phyloP scores from a whole-genome alignment of 2,113 vertebrate species.

The human region GRCh38 chr17:39798001-39798500 shows the following conservation, averaged over 20 bases:
- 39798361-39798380: not conserved
- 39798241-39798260: not conserved
- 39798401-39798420: not conserved
- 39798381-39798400: not conserved
- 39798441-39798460: not conserved
- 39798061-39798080: not conserved
- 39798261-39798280: not conserved
- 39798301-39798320: not conserved
- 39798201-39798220: not conserved
- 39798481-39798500: not conserved
- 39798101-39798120: not conserved
- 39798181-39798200: not conserved
- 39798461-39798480: not conserved
- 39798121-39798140: not conserved
- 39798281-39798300: not conserved
- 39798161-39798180: not conserved
- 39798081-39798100: not conserved
- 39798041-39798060: not conserved
- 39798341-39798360: conserved; percentile 26
- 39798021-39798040: not conserved
- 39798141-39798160: not conserved
- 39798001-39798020: not conserved
- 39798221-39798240: not conserved
- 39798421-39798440: conserved; percentile 7
- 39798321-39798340: conserved; percentile 49